Evolutionary conservation across 2,888 invertebrate species (phyloP), one percentile per base, ranked within the genome.

Genomic region (Phortica magna): DNA sequence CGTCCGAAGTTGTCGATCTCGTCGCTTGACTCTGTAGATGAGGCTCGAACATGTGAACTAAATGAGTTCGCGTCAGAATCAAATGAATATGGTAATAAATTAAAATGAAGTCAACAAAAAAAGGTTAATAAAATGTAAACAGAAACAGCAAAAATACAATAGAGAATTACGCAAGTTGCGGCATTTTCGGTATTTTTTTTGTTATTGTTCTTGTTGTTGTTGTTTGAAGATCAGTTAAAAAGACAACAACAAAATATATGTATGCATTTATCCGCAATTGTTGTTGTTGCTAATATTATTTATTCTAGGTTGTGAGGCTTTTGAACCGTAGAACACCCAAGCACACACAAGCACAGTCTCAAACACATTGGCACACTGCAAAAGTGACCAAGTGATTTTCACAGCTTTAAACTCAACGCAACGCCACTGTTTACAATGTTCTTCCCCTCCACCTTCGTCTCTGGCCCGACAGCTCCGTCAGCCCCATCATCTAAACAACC

Each of bases 71-170:
- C 61, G 22, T 61, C 61, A 61, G 80, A 83, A 84, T 83, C 88
- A 80, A 73, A 84, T 84, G 88, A 85, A 88, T 87, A 89, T 88
- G 89, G 85, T 86, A 89, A 89, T 88, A 89, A 88, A 89, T 88
- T 88, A 88, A 88, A 78, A 82, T 79, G 80, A 89, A 87, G 84
- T 88, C 82, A 83, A 80, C 79, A 71, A 19, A 67, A 77, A 68
- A 73, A 74, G 68, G 42, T n/a, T 41, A 64, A 67, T n/a, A 12
- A 59, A 75, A 75, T 22, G 71, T 31, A 71, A 59, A 68, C 19
- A 67, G 67, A 72, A 71, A 67, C n/a, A 59, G 7, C 64, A 42
- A 65, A 64, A 42, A 39, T 64, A 77, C 71, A 77, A 72, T 74
- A 71, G 53, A 68, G 59, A 71, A 71, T 65, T 77, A 77, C 74